Evolutionary conservation across 2,113 vertebrate species (phyloP).

Genomic region (Ursus arctos): DNA sequence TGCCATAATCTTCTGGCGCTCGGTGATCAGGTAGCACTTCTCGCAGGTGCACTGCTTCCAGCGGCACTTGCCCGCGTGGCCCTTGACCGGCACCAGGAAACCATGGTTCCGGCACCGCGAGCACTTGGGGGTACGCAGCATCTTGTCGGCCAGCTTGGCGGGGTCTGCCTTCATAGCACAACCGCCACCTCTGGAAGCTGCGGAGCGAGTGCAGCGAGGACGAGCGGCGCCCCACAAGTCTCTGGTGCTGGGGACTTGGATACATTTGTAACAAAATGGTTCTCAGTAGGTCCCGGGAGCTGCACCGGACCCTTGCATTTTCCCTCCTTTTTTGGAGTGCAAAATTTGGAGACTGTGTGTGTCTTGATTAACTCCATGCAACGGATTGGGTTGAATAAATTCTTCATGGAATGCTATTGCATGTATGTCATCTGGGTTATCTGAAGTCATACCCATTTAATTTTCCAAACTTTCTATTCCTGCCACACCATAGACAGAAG

Average conservation of each 20-base stretch:
- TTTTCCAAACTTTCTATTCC: constrained; percentile 43
- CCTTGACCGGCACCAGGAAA: constrained; percentile 90
- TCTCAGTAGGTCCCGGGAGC: not conserved
- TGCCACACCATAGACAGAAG: not conserved
- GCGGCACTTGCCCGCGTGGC: constrained; percentile 90
- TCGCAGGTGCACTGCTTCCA: constrained; percentile 91
- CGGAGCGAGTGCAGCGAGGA: constrained; percentile 27
- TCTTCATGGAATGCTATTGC: not conserved
- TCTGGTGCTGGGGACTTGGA: constrained; percentile 68
- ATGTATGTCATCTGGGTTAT: not conserved
- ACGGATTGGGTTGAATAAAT: not conserved
- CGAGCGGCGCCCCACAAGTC: constrained; percentile 49
- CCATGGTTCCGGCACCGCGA: constrained; percentile 93
- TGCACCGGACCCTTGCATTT: constrained; percentile 55
- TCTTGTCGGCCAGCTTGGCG: constrained; percentile 48
- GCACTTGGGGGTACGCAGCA: constrained; percentile 89
- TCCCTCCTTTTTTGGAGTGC: not conserved
- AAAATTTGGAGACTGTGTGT: constrained; percentile 28
- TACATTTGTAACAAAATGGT: constrained; percentile 80
- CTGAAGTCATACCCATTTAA: not conserved
- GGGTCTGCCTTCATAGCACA: not conserved
- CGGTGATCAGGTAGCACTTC: constrained; percentile 91
- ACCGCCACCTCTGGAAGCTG: not conserved
- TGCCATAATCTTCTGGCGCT: constrained; percentile 91
- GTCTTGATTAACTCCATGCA: not conserved